A percentile compares a stretch with the other conserved stretches of the same genome.
These are phyloP conservation scores for Eupithecia abbreviata DNA, from an alignment of 2,888 invertebrate genomes.

Conservation along the genomic window DNA sequence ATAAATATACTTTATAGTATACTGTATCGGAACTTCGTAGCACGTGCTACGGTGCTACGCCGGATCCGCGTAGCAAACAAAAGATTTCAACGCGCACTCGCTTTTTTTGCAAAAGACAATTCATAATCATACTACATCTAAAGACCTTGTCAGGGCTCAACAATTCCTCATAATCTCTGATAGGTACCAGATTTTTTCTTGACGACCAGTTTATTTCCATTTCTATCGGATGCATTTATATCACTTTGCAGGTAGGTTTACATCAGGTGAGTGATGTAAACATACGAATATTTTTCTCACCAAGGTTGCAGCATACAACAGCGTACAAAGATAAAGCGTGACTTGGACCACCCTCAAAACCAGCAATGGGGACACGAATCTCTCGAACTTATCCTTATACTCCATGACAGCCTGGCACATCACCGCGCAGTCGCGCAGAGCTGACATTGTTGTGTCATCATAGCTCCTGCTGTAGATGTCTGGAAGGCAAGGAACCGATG, in stretches of 20 bases:
- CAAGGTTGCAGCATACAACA: slow-evolving; percentile 72
- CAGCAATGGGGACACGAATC: slow-evolving; percentile 70
- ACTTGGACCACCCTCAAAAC: slow-evolving; percentile 72
- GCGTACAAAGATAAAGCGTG: slow-evolving; percentile 71
- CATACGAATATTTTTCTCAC: slow-evolving; percentile 47
- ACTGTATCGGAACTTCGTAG: no score
- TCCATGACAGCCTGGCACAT: slow-evolving; percentile 57
- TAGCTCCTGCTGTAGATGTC: slow-evolving; percentile 64
- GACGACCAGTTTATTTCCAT: no score
- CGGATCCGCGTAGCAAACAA: no score
- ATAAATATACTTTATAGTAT: no score
- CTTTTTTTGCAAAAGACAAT: neutral
- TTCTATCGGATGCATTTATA: no score
- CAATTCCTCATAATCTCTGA: no score
- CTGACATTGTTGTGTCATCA: slow-evolving; percentile 59
- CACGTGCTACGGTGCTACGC: no score
- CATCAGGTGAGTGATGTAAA: neutral
- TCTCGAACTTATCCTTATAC: slow-evolving; percentile 64
- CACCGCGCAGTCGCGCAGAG: slow-evolving; percentile 65
- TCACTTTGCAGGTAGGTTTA: no score
- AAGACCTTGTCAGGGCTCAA: no score
- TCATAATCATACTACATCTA: neutral
- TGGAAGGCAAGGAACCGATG: slow-evolving; percentile 37
- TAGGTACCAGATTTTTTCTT: no score
- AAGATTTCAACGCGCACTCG: no score